These are phyloP conservation scores for Percina caprodes DNA, from an alignment of 2,113 vertebrate genomes.

Conservation along the genomic window DNA sequence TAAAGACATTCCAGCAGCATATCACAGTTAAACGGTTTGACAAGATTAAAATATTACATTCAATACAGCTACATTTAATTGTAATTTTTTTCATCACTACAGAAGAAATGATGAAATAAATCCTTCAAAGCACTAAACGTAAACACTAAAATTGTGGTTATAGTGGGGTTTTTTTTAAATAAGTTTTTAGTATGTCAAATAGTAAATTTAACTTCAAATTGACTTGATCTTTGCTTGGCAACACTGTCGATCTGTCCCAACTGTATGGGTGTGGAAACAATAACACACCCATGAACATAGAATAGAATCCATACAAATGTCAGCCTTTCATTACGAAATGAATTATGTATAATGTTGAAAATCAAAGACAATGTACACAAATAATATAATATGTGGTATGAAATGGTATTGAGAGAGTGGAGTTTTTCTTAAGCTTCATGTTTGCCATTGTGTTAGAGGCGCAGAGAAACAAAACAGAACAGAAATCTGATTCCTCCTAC, in stretches of 20 bases:
- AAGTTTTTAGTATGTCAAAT: background rate
- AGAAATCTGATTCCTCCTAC: constrained; percentile 54
- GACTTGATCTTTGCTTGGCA: background rate
- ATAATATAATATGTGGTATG: background rate
- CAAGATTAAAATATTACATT: background rate
- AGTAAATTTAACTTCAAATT: background rate
- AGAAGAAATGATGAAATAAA: background rate
- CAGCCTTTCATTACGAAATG: background rate
- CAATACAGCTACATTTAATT: too few species aligned
- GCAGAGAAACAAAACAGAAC: constrained; percentile 6
- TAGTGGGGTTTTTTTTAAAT: background rate
- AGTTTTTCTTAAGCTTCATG: background rate
- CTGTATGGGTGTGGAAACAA: background rate
- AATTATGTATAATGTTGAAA: background rate
- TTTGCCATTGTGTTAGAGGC: background rate
- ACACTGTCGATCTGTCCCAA: background rate
- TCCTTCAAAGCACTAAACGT: background rate
- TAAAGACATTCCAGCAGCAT: background rate
- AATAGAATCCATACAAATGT: background rate
- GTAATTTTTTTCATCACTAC: too few species aligned
- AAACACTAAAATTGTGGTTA: background rate
- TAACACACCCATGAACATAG: background rate
- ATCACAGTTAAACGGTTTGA: background rate
- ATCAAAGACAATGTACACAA: too few species aligned
- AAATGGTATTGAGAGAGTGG: background rate